These are phyloP conservation scores for Pogonocherus hispidulus DNA, from an alignment of 2,888 invertebrate genomes.

Conservation along the genomic window DNA sequence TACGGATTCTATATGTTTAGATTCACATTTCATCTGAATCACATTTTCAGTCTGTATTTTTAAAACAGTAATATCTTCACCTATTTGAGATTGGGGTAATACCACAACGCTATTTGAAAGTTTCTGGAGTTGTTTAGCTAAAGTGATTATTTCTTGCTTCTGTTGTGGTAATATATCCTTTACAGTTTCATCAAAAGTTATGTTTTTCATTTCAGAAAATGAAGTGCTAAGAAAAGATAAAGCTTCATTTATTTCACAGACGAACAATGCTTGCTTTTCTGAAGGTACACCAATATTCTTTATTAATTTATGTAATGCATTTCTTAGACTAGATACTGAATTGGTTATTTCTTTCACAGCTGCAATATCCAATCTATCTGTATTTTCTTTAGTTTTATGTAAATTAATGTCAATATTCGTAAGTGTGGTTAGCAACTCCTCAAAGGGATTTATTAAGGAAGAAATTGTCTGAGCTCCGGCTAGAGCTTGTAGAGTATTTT, in stretches of 20 bases:
- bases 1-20: not conserved
- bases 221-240: not conserved
- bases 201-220: not conserved
- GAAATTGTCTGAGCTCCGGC: not conserved
- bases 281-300: not conserved
- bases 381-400: not conserved
- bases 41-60: not conserved
- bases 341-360: not conserved
- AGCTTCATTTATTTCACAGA: not conserved
- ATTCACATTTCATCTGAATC: not conserved
- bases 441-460: not conserved
- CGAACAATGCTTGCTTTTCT: not conserved
- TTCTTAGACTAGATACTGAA: not conserved
- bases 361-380: not conserved
- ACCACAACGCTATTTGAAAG: not conserved
- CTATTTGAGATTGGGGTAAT: not conserved
- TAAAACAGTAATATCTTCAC: not conserved
- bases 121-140: not conserved
- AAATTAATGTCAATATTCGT: not conserved
- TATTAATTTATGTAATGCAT: not conserved
- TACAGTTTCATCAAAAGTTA: not conserved
- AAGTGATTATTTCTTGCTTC: not conserved
- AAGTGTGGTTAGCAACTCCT: not conserved
- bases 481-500: not conserved
- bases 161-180: conserved; percentile 12